Evolutionary conservation across 1,140 invertebrate species (phyloP), one percentile per base, ranked within the genome.

Genomic region (Copidosoma floridanum): DNA sequence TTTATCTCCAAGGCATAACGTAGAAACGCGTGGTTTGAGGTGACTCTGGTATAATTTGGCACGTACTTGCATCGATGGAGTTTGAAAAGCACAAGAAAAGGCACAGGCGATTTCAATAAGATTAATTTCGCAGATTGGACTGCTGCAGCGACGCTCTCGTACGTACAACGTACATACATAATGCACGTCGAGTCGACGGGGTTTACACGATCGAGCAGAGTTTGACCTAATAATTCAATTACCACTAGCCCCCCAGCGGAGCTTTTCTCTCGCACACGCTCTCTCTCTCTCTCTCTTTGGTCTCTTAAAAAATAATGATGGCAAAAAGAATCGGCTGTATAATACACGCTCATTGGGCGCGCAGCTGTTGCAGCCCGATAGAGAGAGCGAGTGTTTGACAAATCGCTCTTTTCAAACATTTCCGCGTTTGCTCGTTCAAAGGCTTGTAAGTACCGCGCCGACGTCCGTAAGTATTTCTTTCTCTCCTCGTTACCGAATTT

Each of bases 191-290:
- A 43, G 29, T 32, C 23, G 21, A 5, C 48, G 51, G 24, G 41
- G 48, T 50, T 48, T 50, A 37, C 52, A 53, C 43, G 51, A 52
- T 47, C 32, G 35, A 37, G 11, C 32, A 7, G 35, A 61, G 59
- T 61, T 55, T 24, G 44, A 61, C 59, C 59, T 55, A 61, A 61
- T 61, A 61, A 61, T 61, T 61, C 59, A 61, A 61, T 61, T 61
- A 61, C 18, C 29, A 32, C 23, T 5, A 61, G 27, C 59, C 59
- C n/a, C 59, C 59, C 59, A 61, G 59, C 52, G 46, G 59, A 61
- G 59, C 52, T 60, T 60, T 60, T 60, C 57, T 48, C 14, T 26
- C 24, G 29, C 29, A 32, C 6, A 8, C 29, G 29, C 29, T 60
- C 57, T 48, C 14, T 26, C 24, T 6, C 29, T 8, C 6, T 32